A percentile compares a stretch with the other conserved stretches of the same genome.
Conservation (phyloP, 2,113 vertebrate genomes). For the Hepsetus odoe region DNA sequence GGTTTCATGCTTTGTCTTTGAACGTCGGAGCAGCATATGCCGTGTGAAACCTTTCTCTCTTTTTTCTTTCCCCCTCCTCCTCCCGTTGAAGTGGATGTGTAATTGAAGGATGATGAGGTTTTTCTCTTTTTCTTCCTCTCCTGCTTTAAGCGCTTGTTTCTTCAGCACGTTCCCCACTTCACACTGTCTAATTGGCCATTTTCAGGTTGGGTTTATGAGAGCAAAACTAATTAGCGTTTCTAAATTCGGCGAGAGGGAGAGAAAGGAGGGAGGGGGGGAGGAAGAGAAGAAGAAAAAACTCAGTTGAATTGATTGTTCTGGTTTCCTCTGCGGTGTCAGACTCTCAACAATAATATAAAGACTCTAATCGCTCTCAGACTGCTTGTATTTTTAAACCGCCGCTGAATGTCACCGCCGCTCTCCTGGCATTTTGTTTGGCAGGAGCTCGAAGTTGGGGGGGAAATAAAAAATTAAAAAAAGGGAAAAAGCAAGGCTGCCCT, state of each 20-base stretch:
- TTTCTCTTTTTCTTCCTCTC: slow-evolving; percentile 26
- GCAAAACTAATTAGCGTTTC: slow-evolving; percentile 85
- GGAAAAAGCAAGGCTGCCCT: slow-evolving; percentile 61
- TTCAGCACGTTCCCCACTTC: slow-evolving; percentile 71
- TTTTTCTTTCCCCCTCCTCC: neutral
- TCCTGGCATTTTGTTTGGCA: slow-evolving; percentile 74
- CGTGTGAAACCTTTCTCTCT: slow-evolving; percentile 41
- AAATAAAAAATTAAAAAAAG: neutral
- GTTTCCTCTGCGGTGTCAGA: slow-evolving; percentile 77
- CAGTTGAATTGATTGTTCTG: slow-evolving; percentile 76
- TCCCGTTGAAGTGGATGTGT: slow-evolving; percentile 42
- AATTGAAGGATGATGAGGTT: slow-evolving; percentile 53
- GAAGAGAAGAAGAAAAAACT: slow-evolving; percentile 56
- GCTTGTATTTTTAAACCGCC: slow-evolving; percentile 68
- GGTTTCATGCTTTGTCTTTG: slow-evolving; percentile 31
- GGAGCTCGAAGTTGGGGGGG: slow-evolving; percentile 37
- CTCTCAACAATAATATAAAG: slow-evolving; percentile 75
- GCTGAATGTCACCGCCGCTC: slow-evolving; percentile 69
- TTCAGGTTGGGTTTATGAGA: slow-evolving; percentile 82
- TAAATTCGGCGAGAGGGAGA: slow-evolving; percentile 74
- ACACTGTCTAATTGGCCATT: slow-evolving; percentile 81
- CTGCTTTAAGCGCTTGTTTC: slow-evolving; percentile 71
- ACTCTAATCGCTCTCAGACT: slow-evolving; percentile 75
- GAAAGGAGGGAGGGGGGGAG: neutral
- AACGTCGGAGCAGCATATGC: slow-evolving; percentile 48